Conservation (phyloP, 1,140 invertebrate genomes). For the Drosophila punjabiensis region DNA sequence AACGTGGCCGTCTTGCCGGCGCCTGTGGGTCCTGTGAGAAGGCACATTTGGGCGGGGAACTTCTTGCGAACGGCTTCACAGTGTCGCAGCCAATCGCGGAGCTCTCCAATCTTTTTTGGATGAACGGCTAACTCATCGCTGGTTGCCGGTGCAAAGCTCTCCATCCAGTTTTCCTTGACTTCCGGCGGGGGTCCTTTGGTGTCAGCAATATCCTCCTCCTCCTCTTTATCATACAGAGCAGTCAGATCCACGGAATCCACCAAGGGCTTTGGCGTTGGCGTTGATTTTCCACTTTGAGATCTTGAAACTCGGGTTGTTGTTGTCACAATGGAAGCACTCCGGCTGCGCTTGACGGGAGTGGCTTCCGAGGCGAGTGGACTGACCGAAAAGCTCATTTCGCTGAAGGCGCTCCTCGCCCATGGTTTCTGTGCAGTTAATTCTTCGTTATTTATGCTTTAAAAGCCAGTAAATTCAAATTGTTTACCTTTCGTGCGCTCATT, state of each 20-base stretch:
- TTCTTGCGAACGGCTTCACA: constrained; percentile 77
- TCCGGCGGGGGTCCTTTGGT: not conserved
- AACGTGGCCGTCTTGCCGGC: constrained; percentile 90
- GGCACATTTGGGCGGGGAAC: constrained; percentile 86
- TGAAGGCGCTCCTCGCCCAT: constrained; percentile 66
- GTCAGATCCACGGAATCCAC: constrained; percentile 55
- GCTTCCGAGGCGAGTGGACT: constrained; percentile 6
- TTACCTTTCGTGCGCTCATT: constrained; percentile 78
- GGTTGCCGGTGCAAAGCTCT: constrained; percentile 86
- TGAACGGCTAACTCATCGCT: constrained; percentile 88
- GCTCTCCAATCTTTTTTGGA: constrained; percentile 88
- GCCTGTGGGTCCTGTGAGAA: constrained; percentile 90
- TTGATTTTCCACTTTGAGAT: constrained; percentile 7
- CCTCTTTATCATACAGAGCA: constrained; percentile 4
- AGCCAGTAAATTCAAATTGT: constrained; percentile 50
- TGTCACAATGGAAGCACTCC: constrained; percentile 29
- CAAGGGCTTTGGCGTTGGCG: not conserved
- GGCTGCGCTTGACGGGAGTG: constrained; percentile 45
- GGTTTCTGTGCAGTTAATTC: constrained; percentile 42
- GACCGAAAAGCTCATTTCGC: constrained; percentile 39
- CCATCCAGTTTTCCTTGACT: constrained; percentile 86
- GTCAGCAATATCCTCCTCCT: not conserved
- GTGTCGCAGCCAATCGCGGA: constrained; percentile 87
- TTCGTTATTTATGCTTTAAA: not conserved
- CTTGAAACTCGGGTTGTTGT: constrained; percentile 5